Evolutionary conservation across 2,113 vertebrate genomes (phyloP), one percentile per base, ranked within the genome.

Genomic region (Pteronura brasiliensis): DNA sequence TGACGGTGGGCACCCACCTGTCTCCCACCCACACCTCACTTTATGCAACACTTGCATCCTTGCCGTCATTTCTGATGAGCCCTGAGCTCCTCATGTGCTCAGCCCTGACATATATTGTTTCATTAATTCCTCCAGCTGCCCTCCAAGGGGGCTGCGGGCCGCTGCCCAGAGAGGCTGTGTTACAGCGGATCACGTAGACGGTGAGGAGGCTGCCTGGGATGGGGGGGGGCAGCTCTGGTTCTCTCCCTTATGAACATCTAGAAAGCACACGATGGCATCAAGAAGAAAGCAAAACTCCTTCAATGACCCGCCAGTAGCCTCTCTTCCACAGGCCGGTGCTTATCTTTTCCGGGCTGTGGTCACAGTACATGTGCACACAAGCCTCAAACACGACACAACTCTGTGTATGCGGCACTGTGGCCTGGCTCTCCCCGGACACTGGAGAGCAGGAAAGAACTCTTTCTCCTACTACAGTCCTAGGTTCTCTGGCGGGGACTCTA

Each of bases 91-190:
- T 1, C 8, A 4, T 2, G 9, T 0, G 12, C 59, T 67, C 4
- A 15, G 15, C 0, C 0, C 10, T 55, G 7, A 1, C 0, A 0
- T 0, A 9, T 0, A 3, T 31, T 52, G 0, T 61, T 49, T 71
- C 23, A 15, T 55, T n/a, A 6, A 25, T 20, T 63, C 42, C 15
- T 17, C 42, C 52, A 2, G 34, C 39, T 21, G 27, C 11, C 15
- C 21, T 59, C 15, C 27, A n/a, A 39, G 52, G 25, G 13, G 31
- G 44, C 23, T 11, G 12, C 10, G 4, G 1, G 4, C 25, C 5
- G 7, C 27, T 13, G 44, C 10, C 31, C 21, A 47, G 67, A 27
- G 23, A 39, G 3, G 9, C 27, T 61, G 34, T 6, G 42, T 44
- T 20, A 12, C 13, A 29, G 15, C 31, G 67, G 21, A 61, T 42